Percentiles rank a stretch among this genome's conserved stretches.
Evolutionary conservation across 2,797 vertebrate species (phyloP).

Genomic region (Merluccius polli): DNA sequence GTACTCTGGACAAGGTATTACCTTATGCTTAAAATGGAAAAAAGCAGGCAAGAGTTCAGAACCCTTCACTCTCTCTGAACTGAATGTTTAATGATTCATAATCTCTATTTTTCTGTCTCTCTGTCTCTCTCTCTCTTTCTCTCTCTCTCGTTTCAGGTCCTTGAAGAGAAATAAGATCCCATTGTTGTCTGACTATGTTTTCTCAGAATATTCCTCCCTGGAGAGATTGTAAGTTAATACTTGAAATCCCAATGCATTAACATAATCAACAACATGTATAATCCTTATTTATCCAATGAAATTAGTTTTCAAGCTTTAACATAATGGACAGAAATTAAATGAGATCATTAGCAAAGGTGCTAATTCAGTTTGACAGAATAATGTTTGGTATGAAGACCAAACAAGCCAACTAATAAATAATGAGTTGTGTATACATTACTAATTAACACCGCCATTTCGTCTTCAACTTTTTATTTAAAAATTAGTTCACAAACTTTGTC

Average conservation of each 20-base stretch:
- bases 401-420: no score
- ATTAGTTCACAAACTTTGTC: no score
- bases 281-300: no score
- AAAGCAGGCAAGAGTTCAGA: background rate
- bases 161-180: constrained; percentile 72
- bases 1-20: background rate
- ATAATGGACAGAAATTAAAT: background rate
- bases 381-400: no score
- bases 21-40: no score
- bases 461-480: no score
- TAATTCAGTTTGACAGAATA: no score
- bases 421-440: no score
- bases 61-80: background rate
- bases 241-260: background rate
- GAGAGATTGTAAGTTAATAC: constrained; percentile 73
- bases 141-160: constrained; percentile 59
- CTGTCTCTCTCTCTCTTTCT: background rate
- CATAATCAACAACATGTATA: background rate
- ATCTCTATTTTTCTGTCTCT: background rate
- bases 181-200: constrained; percentile 70
- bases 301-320: background rate
- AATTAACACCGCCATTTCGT: no score
- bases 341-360: background rate
- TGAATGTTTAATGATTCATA: background rate
- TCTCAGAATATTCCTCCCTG: constrained; percentile 68